phyloP scores from a whole-genome alignment of 2,113 vertebrate genomes.

The Tursiops truncatus region DNA sequence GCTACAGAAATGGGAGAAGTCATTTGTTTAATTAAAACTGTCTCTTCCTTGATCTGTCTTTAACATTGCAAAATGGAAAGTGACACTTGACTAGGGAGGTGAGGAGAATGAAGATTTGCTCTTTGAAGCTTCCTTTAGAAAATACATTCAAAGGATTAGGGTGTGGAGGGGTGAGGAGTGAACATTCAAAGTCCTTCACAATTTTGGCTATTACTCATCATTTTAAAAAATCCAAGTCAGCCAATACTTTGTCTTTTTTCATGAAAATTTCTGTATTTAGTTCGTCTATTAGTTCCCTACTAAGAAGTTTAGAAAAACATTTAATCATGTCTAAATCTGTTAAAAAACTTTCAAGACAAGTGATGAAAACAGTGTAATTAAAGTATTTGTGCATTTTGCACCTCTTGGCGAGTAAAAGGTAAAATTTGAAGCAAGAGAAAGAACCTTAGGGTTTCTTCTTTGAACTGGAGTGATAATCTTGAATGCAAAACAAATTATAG shows the following conservation, averaged over 20 bases:
- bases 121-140: slow-evolving; percentile 29
- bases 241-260: slow-evolving; percentile 11
- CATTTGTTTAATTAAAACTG: background rate
- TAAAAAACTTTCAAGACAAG: background rate
- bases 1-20: slow-evolving; percentile 7
- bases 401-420: slow-evolving; percentile 31
- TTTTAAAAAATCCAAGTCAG: background rate
- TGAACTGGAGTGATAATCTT: background rate
- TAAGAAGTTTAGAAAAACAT: slow-evolving; percentile 28
- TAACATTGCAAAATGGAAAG: slow-evolving; percentile 46
- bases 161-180: background rate
- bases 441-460: slow-evolving; percentile 1
- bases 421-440: background rate
- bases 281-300: background rate
- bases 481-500: background rate
- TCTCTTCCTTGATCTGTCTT: slow-evolving; percentile 39
- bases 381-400: background rate
- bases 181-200: slow-evolving; percentile 29
- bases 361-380: slow-evolving; percentile 33
- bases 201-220: background rate
- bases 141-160: background rate
- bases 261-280: slow-evolving; percentile 32
- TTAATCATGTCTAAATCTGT: background rate
- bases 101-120: slow-evolving; percentile 11
- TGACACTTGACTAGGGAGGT: slow-evolving; percentile 4